These are phyloP conservation scores for Spilogale gracilis DNA, from an alignment of 2,113 vertebrate genomes.

Conservation along the genomic window DNA sequence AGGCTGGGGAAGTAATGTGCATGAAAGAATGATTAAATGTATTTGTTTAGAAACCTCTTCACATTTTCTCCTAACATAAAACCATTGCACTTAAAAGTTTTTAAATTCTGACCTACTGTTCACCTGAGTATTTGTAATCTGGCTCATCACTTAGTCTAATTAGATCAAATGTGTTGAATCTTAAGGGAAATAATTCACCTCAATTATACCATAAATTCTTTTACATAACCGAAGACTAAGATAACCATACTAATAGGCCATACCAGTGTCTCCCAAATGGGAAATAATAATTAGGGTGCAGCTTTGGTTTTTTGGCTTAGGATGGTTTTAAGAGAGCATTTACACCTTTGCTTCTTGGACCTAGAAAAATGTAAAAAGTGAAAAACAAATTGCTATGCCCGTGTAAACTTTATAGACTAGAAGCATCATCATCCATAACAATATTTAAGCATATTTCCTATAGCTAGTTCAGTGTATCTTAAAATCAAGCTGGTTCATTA, in stretches of 20 bases:
- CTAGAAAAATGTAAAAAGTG: neutral
- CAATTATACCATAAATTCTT: slow-evolving; percentile 70
- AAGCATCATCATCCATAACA: neutral
- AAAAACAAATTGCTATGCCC: neutral
- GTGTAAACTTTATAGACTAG: neutral
- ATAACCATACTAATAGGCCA: slow-evolving; percentile 48
- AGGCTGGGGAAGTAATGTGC: slow-evolving; percentile 31
- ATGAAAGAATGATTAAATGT: slow-evolving; percentile 50
- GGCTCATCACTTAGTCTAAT: slow-evolving; percentile 69
- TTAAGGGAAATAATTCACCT: slow-evolving; percentile 77
- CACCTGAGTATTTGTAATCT: slow-evolving; percentile 61
- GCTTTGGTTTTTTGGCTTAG: slow-evolving; percentile 31
- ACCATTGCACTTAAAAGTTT: slow-evolving; percentile 39
- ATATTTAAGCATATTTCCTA: neutral
- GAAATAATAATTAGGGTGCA: slow-evolving; percentile 63
- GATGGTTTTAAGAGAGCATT: slow-evolving; percentile 43
- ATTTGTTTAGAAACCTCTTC: slow-evolving; percentile 64
- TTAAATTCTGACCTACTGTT: slow-evolving; percentile 69
- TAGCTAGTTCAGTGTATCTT: neutral
- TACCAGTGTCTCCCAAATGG: slow-evolving; percentile 44
- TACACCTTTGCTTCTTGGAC: neutral
- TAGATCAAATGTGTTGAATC: slow-evolving; percentile 69
- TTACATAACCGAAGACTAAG: slow-evolving; percentile 74
- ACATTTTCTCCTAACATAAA: slow-evolving; percentile 75
- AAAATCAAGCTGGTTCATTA: slow-evolving; percentile 27